These are phyloP conservation scores for Notarius lentiginosus DNA, from an alignment of 2,113 vertebrate genomes.

Conservation along the genomic window DNA sequence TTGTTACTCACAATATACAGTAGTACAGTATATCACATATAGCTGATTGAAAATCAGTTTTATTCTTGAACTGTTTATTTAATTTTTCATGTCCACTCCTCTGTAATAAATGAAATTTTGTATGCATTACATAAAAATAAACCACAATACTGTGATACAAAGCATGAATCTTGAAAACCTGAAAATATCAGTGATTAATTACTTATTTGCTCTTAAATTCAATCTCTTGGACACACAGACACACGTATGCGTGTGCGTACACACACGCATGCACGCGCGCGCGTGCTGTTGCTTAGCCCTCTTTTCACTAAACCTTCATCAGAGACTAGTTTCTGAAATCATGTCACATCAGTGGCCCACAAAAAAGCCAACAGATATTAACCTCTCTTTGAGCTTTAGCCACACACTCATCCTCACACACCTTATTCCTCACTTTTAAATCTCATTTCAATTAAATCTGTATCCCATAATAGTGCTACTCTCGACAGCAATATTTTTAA, in stretches of 20 bases:
- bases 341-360: neutral
- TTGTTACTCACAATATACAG: no score
- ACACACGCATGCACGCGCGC: neutral
- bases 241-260: neutral
- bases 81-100: no score
- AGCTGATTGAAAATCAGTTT: no score
- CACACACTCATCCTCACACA: slow-evolving; percentile 7
- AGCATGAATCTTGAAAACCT: neutral
- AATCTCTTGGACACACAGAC: neutral
- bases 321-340: neutral
- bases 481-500: slow-evolving; percentile 37
- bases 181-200: neutral
- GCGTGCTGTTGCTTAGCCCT: neutral
- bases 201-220: neutral
- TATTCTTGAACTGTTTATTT: no score
- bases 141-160: neutral
- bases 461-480: slow-evolving; percentile 53
- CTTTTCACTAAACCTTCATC: neutral
- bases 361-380: slow-evolving; percentile 38
- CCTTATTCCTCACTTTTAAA: slow-evolving; percentile 5
- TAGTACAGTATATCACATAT: no score
- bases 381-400: slow-evolving; percentile 15
- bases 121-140: no score
- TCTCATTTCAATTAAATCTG: slow-evolving; percentile 55
- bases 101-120: no score